These are phyloP conservation scores for Nomada lathburiana DNA, from an alignment of 2,888 invertebrate species.

Conservation along the genomic window DNA sequence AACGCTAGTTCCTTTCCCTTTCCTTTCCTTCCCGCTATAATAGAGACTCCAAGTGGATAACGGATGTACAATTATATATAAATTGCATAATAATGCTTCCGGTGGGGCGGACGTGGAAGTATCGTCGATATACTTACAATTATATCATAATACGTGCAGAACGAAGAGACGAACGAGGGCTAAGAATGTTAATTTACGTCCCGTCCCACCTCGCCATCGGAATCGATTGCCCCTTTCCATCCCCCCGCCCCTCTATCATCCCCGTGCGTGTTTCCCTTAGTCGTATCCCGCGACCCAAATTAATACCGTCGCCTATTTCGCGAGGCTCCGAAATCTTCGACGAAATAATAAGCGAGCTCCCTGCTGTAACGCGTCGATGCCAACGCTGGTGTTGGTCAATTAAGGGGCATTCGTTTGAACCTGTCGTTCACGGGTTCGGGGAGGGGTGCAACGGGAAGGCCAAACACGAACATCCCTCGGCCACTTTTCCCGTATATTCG, in stretches of 20 bases:
- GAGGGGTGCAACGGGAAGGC: slow-evolving; percentile 47
- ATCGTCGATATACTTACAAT: slow-evolving; percentile 63
- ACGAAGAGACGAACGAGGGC: slow-evolving; percentile 64
- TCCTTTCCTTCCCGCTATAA: slow-evolving; percentile 48
- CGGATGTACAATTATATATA: slow-evolving; percentile 72
- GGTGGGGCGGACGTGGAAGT: slow-evolving; percentile 74
- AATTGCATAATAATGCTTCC: slow-evolving; percentile 70
- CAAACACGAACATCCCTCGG: slow-evolving; percentile 55
- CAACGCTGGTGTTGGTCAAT: slow-evolving; percentile 21
- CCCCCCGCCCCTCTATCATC: neutral
- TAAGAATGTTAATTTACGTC: slow-evolving; percentile 43
- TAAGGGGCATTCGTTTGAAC: slow-evolving; percentile 24
- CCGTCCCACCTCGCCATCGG: slow-evolving; percentile 22
- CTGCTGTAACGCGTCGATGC: neutral
- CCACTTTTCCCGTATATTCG: slow-evolving; percentile 56
- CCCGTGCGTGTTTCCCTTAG: neutral
- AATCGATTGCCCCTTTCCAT: slow-evolving; percentile 26
- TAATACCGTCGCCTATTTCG: neutral
- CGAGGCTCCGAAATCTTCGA: neutral
- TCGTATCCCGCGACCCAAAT: neutral
- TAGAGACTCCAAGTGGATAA: slow-evolving; percentile 74
- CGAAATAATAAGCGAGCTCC: slow-evolving; percentile 3
- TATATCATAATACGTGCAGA: slow-evolving; percentile 65
- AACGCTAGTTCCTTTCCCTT: slow-evolving; percentile 64
- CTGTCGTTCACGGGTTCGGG: slow-evolving; percentile 7